These are phyloP conservation scores for Halictus quadricinctus DNA, from an alignment of 2,888 invertebrate genomes.

Conservation along the genomic window DNA sequence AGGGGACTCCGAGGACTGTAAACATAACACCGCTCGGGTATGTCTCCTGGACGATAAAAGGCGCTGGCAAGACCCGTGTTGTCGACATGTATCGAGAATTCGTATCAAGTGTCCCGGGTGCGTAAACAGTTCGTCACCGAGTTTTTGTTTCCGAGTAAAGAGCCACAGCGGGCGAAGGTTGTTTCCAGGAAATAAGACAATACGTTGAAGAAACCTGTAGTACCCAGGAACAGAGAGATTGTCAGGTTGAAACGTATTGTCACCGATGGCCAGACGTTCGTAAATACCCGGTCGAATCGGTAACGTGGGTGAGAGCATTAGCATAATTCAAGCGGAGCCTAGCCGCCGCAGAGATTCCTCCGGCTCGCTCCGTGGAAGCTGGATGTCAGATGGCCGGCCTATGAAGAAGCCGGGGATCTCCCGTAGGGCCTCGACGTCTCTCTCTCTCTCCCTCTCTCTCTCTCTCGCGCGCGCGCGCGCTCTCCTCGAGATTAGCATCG, in stretches of 20 bases:
- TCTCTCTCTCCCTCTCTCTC: background rate
- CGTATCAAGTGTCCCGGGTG: too few relatives aligned
- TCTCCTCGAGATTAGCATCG: slow-evolving; percentile 70
- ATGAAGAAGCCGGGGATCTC: slow-evolving; percentile 60
- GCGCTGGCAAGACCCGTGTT: too few relatives aligned
- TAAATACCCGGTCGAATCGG: slow-evolving; percentile 44
- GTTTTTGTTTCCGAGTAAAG: too few relatives aligned
- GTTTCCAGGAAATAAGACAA: background rate
- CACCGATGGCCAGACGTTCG: slow-evolving; percentile 24
- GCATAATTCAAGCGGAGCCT: slow-evolving; percentile 68
- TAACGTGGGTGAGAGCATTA: slow-evolving; percentile 62
- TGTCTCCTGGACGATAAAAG: too few relatives aligned
- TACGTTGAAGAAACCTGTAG: background rate
- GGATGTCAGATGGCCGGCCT: slow-evolving; percentile 67
- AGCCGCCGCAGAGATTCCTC: slow-evolving; percentile 52
- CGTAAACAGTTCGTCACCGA: too few relatives aligned
- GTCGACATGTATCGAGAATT: too few relatives aligned
- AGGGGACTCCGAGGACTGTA: too few relatives aligned
- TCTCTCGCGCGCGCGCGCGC: background rate
- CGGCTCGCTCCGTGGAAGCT: slow-evolving; percentile 38
- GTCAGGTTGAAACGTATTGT: slow-evolving; percentile 36
- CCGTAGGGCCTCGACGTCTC: slow-evolving; percentile 52
- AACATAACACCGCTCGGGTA: too few relatives aligned
- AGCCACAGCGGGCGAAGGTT: too few relatives aligned
- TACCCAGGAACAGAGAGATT: background rate